Conservation (phyloP, 2,888 invertebrate species). For the Tenodera sinensis region DNA sequence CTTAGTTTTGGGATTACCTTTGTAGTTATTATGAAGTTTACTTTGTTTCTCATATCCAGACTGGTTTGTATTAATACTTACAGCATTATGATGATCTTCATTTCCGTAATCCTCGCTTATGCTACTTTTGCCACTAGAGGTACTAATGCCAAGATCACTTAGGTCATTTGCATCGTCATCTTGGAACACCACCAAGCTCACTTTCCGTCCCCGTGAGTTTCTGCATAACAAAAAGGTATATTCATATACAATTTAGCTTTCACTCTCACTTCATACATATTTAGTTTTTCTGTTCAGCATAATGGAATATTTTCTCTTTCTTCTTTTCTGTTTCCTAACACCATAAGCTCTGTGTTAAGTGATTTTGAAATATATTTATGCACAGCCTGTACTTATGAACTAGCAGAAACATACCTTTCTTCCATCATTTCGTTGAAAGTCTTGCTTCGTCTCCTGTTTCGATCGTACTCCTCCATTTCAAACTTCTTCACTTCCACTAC, state of each 20-base stretch:
- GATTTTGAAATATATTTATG: too few species aligned
- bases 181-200: slow-evolving; percentile 65
- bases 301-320: too few species aligned
- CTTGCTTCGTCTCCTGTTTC: slow-evolving; percentile 75
- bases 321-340: too few species aligned
- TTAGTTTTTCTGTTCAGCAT: too few species aligned
- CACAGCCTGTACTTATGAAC: too few species aligned
- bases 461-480: slow-evolving; percentile 71
- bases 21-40: not conserved
- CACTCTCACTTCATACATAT: too few species aligned
- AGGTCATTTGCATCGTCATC: slow-evolving; percentile 81
- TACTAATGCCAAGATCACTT: slow-evolving; percentile 72
- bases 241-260: too few species aligned
- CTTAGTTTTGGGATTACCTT: too few species aligned
- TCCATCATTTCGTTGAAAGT: slow-evolving; percentile 94
- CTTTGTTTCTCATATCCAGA: not conserved
- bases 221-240: slow-evolving; percentile 37
- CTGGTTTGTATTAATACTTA: slow-evolving; percentile 1
- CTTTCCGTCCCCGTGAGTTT: slow-evolving; percentile 55
- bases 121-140: slow-evolving; percentile 24
- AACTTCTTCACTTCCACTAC: slow-evolving; percentile 86
- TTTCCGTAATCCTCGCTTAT: slow-evolving; percentile 40
- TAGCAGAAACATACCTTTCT: slow-evolving; percentile 61
- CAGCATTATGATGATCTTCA: slow-evolving; percentile 39
- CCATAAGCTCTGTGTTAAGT: too few species aligned